A percentile compares a stretch with the other conserved stretches of the same genome.
phyloP scores from a whole-genome alignment of 2,888 invertebrate species.

The Charanyca ferruginea region DNA sequence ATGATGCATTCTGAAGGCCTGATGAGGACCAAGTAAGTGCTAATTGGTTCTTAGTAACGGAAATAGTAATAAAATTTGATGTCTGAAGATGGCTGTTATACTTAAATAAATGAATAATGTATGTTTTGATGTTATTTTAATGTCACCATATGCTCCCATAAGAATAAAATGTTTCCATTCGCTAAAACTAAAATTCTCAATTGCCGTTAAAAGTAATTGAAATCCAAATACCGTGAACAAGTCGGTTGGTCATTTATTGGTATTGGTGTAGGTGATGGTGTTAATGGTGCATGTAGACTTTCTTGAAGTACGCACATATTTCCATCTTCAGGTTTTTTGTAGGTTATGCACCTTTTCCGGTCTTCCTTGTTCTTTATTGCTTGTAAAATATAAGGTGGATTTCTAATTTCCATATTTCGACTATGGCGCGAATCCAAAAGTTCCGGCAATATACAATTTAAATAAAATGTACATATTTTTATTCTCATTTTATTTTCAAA shows the following conservation, averaged over 20 bases:
- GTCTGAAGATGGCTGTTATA: too few relatives aligned
- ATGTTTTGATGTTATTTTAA: too few relatives aligned
- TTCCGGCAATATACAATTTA: conserved; percentile 3
- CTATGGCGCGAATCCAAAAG: neutral
- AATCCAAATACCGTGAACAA: neutral
- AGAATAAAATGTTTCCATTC: too few relatives aligned
- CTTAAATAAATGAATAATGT: too few relatives aligned
- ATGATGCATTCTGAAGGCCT: too few relatives aligned
- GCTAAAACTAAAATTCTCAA: too few relatives aligned
- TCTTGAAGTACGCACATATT: neutral
- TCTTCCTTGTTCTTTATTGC: neutral
- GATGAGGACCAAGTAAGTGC: too few relatives aligned
- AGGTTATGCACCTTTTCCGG: neutral
- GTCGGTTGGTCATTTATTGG: neutral
- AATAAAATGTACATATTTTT: too few relatives aligned
- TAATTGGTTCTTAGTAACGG: too few relatives aligned
- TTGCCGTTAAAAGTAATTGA: neutral
- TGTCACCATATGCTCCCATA: too few relatives aligned
- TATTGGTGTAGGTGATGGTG: neutral
- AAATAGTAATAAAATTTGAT: too few relatives aligned
- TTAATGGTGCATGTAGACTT: neutral
- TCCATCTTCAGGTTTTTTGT: neutral
- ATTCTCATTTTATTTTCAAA: neutral
- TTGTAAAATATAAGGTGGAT: neutral
- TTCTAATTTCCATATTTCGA: neutral